These are phyloP conservation scores for Pocillopora damicornis DNA, from an alignment of 64 coral and sea anemone species.

Conservation along the genomic window DNA sequence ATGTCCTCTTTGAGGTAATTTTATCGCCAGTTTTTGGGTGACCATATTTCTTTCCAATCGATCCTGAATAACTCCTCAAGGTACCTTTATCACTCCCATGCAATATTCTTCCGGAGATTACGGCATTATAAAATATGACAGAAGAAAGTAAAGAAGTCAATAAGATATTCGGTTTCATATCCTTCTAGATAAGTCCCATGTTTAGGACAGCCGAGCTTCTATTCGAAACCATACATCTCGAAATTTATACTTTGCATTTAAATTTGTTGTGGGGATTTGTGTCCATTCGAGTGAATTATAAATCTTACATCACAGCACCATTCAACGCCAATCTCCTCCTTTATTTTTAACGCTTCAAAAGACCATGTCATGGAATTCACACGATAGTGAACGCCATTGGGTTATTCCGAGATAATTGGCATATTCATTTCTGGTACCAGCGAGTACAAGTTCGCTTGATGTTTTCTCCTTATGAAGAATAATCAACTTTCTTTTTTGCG, in stretches of 20 bases:
- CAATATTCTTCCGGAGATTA: constrained; percentile 9
- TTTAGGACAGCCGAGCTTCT: not conserved
- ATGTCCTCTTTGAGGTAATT: not conserved
- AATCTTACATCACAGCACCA: constrained; percentile 52
- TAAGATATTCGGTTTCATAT: constrained; percentile 17
- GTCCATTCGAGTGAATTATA: constrained; percentile 9
- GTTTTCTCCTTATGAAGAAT: not conserved
- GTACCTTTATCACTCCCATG: not conserved
- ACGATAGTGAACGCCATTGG: constrained; percentile 4
- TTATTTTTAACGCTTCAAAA: constrained; percentile 27
- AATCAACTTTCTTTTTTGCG: not conserved
- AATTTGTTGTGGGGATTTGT: not conserved
- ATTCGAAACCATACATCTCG: not conserved
- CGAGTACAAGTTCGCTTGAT: not conserved
- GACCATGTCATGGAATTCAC: constrained; percentile 21
- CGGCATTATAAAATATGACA: not conserved
- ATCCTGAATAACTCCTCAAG: not conserved
- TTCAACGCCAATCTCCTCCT: constrained; percentile 14
- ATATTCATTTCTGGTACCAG: constrained; percentile 30
- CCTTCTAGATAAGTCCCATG: constrained; percentile 21
- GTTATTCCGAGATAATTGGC: not conserved
- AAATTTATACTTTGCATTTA: not conserved
- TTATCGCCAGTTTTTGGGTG: not conserved
- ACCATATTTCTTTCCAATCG: not conserved
- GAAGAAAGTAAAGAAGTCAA: not conserved